Evolutionary conservation across 2,797 vertebrate species (phyloP), one percentile per base, ranked within the genome.

Genomic region (Pangasius djambal): DNA sequence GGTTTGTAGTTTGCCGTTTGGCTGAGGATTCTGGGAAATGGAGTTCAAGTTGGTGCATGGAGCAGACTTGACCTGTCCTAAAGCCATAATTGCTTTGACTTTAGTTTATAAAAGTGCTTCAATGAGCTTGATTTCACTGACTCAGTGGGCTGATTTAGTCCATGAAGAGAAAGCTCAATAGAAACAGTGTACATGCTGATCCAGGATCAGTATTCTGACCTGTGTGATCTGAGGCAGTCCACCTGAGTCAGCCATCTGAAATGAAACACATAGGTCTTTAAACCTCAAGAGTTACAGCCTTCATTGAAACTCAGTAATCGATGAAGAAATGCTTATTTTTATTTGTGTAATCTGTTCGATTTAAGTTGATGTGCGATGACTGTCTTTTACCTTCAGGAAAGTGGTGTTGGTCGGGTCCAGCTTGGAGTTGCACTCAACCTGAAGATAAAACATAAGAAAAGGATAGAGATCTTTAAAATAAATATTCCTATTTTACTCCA

Each of bases 341-440:
- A 57, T 22, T 22, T 34, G 16, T 59, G 52, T 6, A 6, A 59
- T 81, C 34, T 81, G 16, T 55, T 37, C 3, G 0, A 12, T 61
- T 83, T 40, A 15, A 40, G 6, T 16, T 83, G 34, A 25, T 0
- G 6, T 57, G 48, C 9, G 3, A 52, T 79, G 50, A 34, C 50
- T 55, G 77, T 52, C 40, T 31, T 65, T 63, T 95, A 98, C 98
- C 98, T 99, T 99, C 77, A 99, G 95, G 95, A 99, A 99, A 28
- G 98, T 99, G 61, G 98, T 99, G 92, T 97, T 97, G 92, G 97
- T 99, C 0, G 98, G 98, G 93, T 99, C 98, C 96, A 99, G 96
- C 91, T 99, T 99, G 92, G 98, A 99, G 95, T 99, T 99, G 91
- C 98, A 99, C 90, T 99, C 98, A 12, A 99, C 98, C 98, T 99